Conservation (phyloP, 2,888 invertebrate genomes). For the Acleris sparsana region DNA sequence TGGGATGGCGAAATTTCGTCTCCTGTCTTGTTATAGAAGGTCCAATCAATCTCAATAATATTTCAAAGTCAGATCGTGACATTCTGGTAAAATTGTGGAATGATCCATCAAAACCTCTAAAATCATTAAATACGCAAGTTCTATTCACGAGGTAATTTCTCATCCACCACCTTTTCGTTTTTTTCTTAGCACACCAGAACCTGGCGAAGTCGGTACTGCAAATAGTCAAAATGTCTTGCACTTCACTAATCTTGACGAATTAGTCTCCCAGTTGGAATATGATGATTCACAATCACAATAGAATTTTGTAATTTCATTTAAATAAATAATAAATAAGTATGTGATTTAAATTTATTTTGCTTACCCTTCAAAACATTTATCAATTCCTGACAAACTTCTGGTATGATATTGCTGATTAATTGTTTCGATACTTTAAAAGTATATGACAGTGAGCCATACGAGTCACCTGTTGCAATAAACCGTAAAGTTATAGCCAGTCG, state of each 20-base stretch:
- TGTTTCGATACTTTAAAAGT: constrained; percentile 45
- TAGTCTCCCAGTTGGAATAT: constrained; percentile 31
- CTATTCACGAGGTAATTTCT: too few relatives aligned
- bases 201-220: constrained; percentile 25
- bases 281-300: constrained; percentile 20
- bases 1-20: too few relatives aligned
- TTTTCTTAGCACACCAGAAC: constrained; percentile 24
- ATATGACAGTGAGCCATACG: constrained; percentile 41
- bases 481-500: too few relatives aligned
- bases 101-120: too few relatives aligned
- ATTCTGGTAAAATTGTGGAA: too few relatives aligned
- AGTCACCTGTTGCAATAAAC: too few relatives aligned
- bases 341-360: constrained; percentile 34
- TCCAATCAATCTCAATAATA: too few relatives aligned
- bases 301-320: constrained; percentile 26
- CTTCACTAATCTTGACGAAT: constrained; percentile 23
- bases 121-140: too few relatives aligned
- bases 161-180: too few relatives aligned
- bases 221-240: constrained; percentile 20
- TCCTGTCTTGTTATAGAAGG: too few relatives aligned
- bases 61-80: too few relatives aligned
- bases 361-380: constrained; percentile 35
- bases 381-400: constrained; percentile 37
- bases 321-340: constrained; percentile 37
- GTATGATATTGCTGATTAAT: constrained; percentile 40